A percentile compares a stretch with the other conserved stretches of the same genome.
phyloP scores from a whole-genome alignment of 2,113 vertebrate genomes.

The Takifugu bimaculatus region DNA sequence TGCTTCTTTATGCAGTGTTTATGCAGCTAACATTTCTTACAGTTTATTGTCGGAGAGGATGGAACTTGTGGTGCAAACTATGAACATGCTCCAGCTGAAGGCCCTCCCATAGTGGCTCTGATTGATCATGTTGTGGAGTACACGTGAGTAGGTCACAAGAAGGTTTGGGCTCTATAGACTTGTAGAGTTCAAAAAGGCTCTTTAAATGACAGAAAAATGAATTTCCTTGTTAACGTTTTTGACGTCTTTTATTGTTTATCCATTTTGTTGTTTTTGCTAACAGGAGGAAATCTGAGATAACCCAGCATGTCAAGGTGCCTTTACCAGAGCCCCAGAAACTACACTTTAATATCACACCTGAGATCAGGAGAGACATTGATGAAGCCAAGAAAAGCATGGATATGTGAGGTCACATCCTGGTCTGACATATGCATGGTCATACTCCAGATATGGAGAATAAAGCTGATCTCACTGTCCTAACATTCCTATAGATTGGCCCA shows the following conservation, averaged over 20 bases:
- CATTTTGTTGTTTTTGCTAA: background rate
- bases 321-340: conserved; percentile 85
- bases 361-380: conserved; percentile 88
- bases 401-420: conserved; percentile 73
- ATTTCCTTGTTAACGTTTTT: no score
- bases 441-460: no score
- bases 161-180: background rate
- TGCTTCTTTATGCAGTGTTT: no score
- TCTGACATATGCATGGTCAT: background rate
- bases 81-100: conserved; percentile 90
- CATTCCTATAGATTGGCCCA: conserved; percentile 78
- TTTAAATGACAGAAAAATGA: background rate
- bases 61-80: conserved; percentile 90
- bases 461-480: background rate
- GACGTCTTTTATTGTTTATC: background rate
- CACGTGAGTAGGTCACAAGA: conserved; percentile 77
- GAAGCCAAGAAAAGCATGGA: conserved; percentile 87
- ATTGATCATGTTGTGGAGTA: conserved; percentile 90
- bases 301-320: conserved; percentile 68
- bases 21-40: background rate
- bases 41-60: conserved; percentile 93
- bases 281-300: conserved; percentile 79
- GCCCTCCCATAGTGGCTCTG: conserved; percentile 87
- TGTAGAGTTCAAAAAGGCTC: background rate
- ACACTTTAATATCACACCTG: conserved; percentile 88